Conservation (phyloP, 2,888 invertebrate species). For the Macaria liturata region DNA sequence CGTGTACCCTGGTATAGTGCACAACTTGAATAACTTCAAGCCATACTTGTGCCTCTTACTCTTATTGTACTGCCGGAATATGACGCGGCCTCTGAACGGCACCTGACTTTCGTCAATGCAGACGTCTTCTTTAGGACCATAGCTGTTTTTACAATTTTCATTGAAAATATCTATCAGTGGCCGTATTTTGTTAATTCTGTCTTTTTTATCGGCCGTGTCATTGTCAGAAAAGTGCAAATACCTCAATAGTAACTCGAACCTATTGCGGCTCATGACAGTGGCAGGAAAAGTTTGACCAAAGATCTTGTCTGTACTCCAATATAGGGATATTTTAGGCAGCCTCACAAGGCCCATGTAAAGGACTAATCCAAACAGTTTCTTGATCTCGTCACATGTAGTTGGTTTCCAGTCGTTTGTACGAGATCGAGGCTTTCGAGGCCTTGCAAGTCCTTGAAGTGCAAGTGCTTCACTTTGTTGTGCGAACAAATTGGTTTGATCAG, state of each 20-base stretch:
- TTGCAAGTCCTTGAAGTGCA: too few species aligned
- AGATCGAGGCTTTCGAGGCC: neutral
- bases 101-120: conserved; percentile 43
- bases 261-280: conserved; percentile 40
- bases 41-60: conserved; percentile 39
- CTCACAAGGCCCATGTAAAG: conserved; percentile 45
- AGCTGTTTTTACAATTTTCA: conserved; percentile 37
- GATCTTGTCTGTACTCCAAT: conserved; percentile 41
- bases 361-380: conserved; percentile 40
- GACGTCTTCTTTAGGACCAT: conserved; percentile 39
- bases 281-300: conserved; percentile 37
- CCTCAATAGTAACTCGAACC: conserved; percentile 41
- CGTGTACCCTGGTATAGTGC: conserved; percentile 43
- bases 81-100: conserved; percentile 39
- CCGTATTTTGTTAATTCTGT: conserved; percentile 38
- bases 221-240: conserved; percentile 46
- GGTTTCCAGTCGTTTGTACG: conserved; percentile 1
- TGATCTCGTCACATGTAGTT: conserved; percentile 31
- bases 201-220: conserved; percentile 38
- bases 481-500: too few species aligned
- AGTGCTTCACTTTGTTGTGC: too few species aligned
- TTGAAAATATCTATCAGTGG: conserved; percentile 39
- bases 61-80: conserved; percentile 44
- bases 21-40: conserved; percentile 47
- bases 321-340: conserved; percentile 39